Percentiles rank a stretch among this genome's conserved stretches.
These are phyloP conservation scores for Gymnocephalus cernua DNA, from an alignment of 2,113 vertebrate species.

Conservation along the genomic window DNA sequence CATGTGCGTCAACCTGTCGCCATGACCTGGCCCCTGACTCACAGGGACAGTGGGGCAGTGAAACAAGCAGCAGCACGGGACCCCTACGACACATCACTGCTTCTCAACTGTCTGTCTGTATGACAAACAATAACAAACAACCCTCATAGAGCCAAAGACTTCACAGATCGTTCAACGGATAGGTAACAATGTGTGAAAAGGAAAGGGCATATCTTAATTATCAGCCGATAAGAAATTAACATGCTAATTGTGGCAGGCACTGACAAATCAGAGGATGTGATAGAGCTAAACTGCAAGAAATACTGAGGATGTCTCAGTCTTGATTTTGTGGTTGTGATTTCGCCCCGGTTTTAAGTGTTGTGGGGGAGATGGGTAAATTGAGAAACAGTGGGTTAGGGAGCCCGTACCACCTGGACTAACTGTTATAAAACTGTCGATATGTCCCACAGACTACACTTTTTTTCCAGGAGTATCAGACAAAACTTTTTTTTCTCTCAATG, in stretches of 20 bases:
- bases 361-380: slow-evolving; percentile 31
- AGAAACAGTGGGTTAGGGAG: slow-evolving; percentile 78
- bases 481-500: not conserved
- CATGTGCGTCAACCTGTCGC: slow-evolving; percentile 55
- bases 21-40: slow-evolving; percentile 83
- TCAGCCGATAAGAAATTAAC: slow-evolving; percentile 7
- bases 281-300: not conserved
- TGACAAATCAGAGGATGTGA: slow-evolving; percentile 14
- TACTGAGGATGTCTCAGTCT: not conserved
- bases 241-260: not conserved
- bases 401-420: slow-evolving; percentile 80
- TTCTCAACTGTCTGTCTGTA: slow-evolving; percentile 51
- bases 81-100: slow-evolving; percentile 73
- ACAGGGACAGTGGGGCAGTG: slow-evolving; percentile 84
- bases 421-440: slow-evolving; percentile 62
- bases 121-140: slow-evolving; percentile 23
- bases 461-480: slow-evolving; percentile 77
- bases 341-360: not conserved
- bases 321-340: slow-evolving; percentile 2
- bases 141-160: not conserved
- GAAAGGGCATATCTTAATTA: slow-evolving; percentile 24
- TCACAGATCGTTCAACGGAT: slow-evolving; percentile 15
- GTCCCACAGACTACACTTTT: slow-evolving; percentile 78
- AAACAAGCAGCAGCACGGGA: slow-evolving; percentile 81
- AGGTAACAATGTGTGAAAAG: slow-evolving; percentile 3